Base-by-base conservation (phyloP, 2,888 invertebrate species). In the Heteromurus nitidus region DNA sequence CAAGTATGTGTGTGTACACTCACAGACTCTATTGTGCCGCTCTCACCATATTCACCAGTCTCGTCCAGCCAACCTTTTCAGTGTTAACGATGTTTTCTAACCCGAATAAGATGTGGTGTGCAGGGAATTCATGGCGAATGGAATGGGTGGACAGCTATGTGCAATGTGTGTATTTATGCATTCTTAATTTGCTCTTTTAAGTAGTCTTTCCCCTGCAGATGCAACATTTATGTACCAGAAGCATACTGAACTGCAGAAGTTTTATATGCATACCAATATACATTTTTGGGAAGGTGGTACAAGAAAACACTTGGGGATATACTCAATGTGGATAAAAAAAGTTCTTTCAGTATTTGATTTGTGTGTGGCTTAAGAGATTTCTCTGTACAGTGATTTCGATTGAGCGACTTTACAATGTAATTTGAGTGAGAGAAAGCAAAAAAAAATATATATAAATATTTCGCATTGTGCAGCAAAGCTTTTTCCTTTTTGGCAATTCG, bases 291-390 rank as follows among this genome's bases (percentile, higher is more conserved):
- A n/a, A n/a, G n/a, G n/a, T n/a, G n/a, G n/a, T n/a, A n/a, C n/a
- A n/a, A n/a, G n/a, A n/a, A n/a, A n/a, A n/a, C n/a, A n/a, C n/a
- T n/a, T n/a, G n/a, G n/a, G n/a, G n/a, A n/a, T n/a, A n/a, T n/a
- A n/a, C n/a, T n/a, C n/a, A 47, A 72, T 58, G 60, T 24, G 60
- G 60, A 72, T 72, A 72, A 60, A 72, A 72, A 31, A 58, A 58
- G 70, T 42, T 24, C 58, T 30, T 64, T 64, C 64, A 5, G 16
- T n/a, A 73, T 73, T 73, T 73, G 73, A 73, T 73, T 73, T 73
- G 73, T 62, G n/a, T n/a, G 62, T 72, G 64, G 24, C 53, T 73
- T 26, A n/a, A 62, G 31, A 64, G 42, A 62, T 50, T 64, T 64
- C 50, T 47, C n/a, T n/a, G n/a, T n/a, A n/a, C n/a, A 73, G 62